Evolutionary conservation across 2,888 invertebrate genomes (phyloP).

Genomic region (Apoda limacodes): DNA sequence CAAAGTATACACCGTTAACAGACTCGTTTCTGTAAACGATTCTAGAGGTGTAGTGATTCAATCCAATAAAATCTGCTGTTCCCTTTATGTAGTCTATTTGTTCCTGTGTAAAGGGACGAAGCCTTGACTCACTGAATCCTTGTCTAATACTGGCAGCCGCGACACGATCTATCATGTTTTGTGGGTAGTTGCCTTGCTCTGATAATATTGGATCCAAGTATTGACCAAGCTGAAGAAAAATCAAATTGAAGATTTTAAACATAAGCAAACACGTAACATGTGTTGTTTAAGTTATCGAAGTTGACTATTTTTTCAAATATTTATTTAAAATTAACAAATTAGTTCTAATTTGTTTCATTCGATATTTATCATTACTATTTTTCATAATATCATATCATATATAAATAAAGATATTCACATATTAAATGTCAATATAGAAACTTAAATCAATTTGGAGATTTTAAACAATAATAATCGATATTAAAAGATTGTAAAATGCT

Average conservation of each 20-base stretch:
- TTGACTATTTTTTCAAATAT: too few relatives aligned
- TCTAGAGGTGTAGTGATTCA: slow-evolving; percentile 73
- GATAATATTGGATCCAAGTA: slow-evolving; percentile 71
- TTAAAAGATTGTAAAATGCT: too few relatives aligned
- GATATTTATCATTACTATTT: too few relatives aligned
- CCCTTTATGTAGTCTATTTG: slow-evolving; percentile 33
- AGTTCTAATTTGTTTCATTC: too few relatives aligned
- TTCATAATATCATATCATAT: background rate
- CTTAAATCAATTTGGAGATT: too few relatives aligned
- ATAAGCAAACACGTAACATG: too few relatives aligned
- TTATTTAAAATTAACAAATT: too few relatives aligned
- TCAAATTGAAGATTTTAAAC: background rate
- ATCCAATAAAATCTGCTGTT: slow-evolving; percentile 35
- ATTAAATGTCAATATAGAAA: background rate
- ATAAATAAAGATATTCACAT: background rate
- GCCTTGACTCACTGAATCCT: slow-evolving; percentile 41
- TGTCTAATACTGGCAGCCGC: slow-evolving; percentile 53
- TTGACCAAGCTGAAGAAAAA: slow-evolving; percentile 54
- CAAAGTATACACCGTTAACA: slow-evolving; percentile 2
- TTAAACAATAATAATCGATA: background rate
- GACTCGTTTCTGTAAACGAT: slow-evolving; percentile 13
- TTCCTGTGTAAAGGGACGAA: slow-evolving; percentile 43
- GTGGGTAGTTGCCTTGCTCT: slow-evolving; percentile 69
- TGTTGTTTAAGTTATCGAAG: too few relatives aligned
- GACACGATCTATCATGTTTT: slow-evolving; percentile 64